Evolutionary conservation across 2,797 vertebrate species (phyloP), one percentile per base, ranked within the genome.

Genomic region (Alosa sapidissima): DNA sequence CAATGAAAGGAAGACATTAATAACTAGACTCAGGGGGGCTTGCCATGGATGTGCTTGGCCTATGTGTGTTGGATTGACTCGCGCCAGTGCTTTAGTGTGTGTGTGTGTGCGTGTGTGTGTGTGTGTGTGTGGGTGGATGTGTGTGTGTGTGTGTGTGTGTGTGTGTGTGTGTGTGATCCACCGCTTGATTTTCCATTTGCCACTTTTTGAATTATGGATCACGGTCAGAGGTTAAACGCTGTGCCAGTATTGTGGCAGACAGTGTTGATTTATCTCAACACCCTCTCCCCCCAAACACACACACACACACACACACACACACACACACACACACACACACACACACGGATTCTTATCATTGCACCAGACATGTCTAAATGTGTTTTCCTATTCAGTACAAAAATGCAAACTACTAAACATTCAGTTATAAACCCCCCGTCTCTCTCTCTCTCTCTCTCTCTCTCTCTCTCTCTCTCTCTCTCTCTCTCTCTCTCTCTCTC

Each of bases 11-110:
- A 81, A 55, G 36, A 28, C 84, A 48, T 81, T 11, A 21, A 28
- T 82, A 82, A 58, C 33, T 16, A 10, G 75, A n/a, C 68, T 48
- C 62, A 65, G 82, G 28, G 81, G 82, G 62, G 45, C 41, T 47
- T 28, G 82, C 78, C 84, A 36, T 33, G 55, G 55, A 58, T 19
- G 19, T 58, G 55, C 51, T 58, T 58, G 55, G 55, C 55, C 55
- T 58, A 21, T 58, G 19, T n/a, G 55, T 58, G 55, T 58, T 21
- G 52, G 16, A 19, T 55, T n/a, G 19, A 58, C 19, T 58, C 3
- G 58, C 7, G 24, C n/a, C 60, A 65, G 60, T 65, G 60, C 60
- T 65, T 10, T 65, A 1, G 62, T 65, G n/a, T 62, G 60, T 62
- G 60, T 62, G 60, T 62, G 58, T 60, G 58, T 60, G 21, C 9